A percentile compares a stretch with the other conserved stretches of the same genome.
Evolutionary conservation across 2,888 invertebrate species (phyloP).

Genomic region (Fragum fragum): DNA sequence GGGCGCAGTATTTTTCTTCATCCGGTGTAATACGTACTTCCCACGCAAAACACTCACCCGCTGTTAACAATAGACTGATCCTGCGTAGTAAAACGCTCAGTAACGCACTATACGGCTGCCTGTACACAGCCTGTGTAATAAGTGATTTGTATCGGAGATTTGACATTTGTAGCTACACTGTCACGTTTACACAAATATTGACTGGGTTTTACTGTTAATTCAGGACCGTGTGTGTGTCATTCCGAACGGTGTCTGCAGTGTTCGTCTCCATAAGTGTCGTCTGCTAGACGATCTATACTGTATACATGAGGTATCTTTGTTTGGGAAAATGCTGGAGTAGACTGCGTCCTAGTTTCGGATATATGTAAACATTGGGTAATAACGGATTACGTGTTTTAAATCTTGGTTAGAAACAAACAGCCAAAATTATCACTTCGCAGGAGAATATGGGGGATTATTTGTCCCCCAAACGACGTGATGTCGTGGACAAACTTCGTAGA

Average conservation of each 20-base stretch:
- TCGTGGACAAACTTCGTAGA: conserved; percentile 92
- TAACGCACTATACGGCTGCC: conserved; percentile 68
- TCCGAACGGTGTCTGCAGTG: conserved; percentile 5
- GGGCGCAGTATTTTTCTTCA: conserved; percentile 36
- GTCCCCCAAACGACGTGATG: conserved; percentile 89
- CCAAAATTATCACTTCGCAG: conserved; percentile 50
- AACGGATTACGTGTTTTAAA: not conserved
- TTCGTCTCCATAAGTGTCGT: conserved; percentile 23
- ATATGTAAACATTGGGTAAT: conserved; percentile 61
- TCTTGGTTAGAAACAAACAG: conserved; percentile 16
- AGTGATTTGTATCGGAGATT: conserved; percentile 50
- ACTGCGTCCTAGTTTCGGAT: conserved; percentile 60
- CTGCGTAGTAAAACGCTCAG: conserved; percentile 71
- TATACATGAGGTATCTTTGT: conserved; percentile 46
- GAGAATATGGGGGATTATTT: conserved; percentile 87
- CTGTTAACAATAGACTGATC: conserved; percentile 64
- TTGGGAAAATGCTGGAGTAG: conserved; percentile 23
- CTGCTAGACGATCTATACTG: conserved; percentile 28
- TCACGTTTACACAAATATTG: conserved; percentile 23
- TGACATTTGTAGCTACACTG: conserved; percentile 52
- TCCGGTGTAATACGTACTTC: conserved; percentile 46
- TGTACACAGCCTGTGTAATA: conserved; percentile 52
- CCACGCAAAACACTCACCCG: conserved; percentile 62
- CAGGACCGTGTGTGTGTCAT: not conserved
- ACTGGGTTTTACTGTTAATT: conserved; percentile 3